Conservation (phyloP, 2,888 invertebrate species). For the Mylabris sibirica region DNA sequence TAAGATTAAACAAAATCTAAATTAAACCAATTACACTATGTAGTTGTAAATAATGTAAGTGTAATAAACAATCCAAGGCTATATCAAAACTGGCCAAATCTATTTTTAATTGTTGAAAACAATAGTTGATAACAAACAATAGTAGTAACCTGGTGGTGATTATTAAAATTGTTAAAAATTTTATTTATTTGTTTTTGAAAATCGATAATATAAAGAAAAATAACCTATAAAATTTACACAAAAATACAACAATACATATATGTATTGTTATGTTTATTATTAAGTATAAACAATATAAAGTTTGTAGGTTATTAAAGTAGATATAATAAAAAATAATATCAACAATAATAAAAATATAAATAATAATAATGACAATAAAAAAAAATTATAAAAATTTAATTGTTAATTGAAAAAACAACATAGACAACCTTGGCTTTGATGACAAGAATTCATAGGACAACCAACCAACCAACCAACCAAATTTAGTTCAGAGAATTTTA, state of each 20-base stretch:
- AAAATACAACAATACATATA: too few relatives aligned
- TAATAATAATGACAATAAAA: too few relatives aligned
- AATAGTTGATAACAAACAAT: neutral
- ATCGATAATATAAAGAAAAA: neutral
- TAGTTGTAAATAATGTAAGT: neutral
- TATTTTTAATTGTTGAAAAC: conserved; percentile 8
- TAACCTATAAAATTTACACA: neutral
- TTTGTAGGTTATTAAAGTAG: too few relatives aligned
- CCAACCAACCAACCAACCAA: neutral
- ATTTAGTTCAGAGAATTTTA: neutral
- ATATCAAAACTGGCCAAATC: conserved; percentile 14
- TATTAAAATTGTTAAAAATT: neutral
- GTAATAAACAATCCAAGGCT: conserved; percentile 2
- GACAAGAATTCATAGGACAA: too few relatives aligned
- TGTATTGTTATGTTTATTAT: neutral
- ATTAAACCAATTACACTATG: neutral
- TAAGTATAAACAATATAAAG: too few relatives aligned
- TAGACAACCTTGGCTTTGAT: conserved; percentile 9
- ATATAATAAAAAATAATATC: neutral
- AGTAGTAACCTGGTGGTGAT: neutral
- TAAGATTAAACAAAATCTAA: too few relatives aligned
- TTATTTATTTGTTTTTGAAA: neutral
- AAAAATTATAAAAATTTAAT: neutral
- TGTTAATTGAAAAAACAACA: conserved; percentile 10
- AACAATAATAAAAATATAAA: neutral